These are phyloP conservation scores for Drosophila sp. DNA, from an alignment of 1,140 invertebrate species.

Conservation along the genomic window DNA sequence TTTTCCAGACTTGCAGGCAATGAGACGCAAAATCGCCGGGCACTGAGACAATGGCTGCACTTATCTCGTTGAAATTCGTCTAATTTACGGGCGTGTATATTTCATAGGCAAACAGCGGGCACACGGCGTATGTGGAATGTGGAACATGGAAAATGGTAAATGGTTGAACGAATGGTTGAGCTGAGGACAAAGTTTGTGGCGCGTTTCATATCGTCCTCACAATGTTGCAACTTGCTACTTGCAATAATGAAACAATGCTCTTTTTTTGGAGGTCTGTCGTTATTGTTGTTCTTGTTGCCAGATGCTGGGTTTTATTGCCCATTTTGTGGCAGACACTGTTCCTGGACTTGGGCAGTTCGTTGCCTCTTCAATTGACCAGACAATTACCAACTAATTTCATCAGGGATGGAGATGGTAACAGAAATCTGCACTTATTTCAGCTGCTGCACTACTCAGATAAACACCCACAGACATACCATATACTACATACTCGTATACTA, in stretches of 20 bases:
- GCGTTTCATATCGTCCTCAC: slow-evolving; percentile 36
- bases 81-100: slow-evolving; percentile 45
- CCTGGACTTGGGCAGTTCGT: slow-evolving; percentile 24
- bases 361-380: slow-evolving; percentile 24
- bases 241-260: not conserved
- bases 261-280: not conserved
- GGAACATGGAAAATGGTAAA: too few relatives aligned
- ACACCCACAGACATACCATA: slow-evolving; percentile 19
- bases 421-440: slow-evolving; percentile 26
- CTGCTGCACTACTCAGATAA: slow-evolving; percentile 44
- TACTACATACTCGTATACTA: slow-evolving; percentile 7
- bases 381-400: slow-evolving; percentile 60
- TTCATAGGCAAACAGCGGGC: slow-evolving; percentile 9
- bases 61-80: slow-evolving; percentile 62
- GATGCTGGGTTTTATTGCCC: slow-evolving; percentile 53
- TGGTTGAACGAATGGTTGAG: slow-evolving; percentile 14
- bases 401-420: not conserved
- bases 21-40: slow-evolving; percentile 3
- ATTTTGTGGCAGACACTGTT: slow-evolving; percentile 20
- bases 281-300: slow-evolving; percentile 24
- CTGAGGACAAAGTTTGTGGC: slow-evolving; percentile 60
- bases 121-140: slow-evolving; percentile 49
- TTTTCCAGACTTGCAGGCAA: slow-evolving; percentile 11
- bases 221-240: slow-evolving; percentile 48
- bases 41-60: slow-evolving; percentile 29